Percentiles rank a stretch among this genome's conserved stretches.
phyloP scores from a whole-genome alignment of 2,797 vertebrate genomes.

The Pipistrellus pipistrellus region DNA sequence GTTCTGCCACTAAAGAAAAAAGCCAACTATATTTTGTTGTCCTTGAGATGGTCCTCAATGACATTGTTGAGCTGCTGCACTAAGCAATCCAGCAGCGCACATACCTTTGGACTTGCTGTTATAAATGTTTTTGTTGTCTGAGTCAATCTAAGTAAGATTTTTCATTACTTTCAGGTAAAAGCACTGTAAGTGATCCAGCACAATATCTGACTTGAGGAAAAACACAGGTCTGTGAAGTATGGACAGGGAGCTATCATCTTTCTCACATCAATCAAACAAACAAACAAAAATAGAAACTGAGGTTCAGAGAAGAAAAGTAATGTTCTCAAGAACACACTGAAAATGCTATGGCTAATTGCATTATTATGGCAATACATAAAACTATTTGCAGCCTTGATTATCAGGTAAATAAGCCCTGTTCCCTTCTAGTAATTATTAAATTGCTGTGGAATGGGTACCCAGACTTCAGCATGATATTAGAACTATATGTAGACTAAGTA shows the following conservation, averaged over 20 bases:
- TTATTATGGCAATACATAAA: not conserved
- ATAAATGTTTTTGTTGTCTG: conserved; percentile 48
- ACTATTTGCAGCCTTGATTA: not conserved
- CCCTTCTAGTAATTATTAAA: conserved; percentile 15
- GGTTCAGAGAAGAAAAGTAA: conserved; percentile 17
- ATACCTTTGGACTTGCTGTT: conserved; percentile 39
- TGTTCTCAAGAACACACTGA: conserved; percentile 27
- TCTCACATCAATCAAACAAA: conserved; percentile 37
- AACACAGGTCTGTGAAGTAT: conserved; percentile 6
- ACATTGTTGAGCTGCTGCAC: not conserved
- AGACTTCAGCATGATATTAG: not conserved
- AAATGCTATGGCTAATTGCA: conserved; percentile 19
- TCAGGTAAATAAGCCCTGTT: not conserved
- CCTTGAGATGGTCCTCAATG: not conserved
- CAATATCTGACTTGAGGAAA: conserved; percentile 39
- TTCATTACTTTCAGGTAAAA: conserved; percentile 69
- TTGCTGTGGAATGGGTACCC: not conserved
- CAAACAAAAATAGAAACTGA: conserved; percentile 46
- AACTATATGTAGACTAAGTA: not conserved
- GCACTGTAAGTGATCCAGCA: not conserved
- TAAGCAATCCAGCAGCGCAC: not conserved
- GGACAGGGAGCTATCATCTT: not conserved
- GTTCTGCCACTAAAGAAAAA: conserved; percentile 20
- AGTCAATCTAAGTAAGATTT: conserved; percentile 37
- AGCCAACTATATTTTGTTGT: not conserved